These are phyloP conservation scores for Nephotettix cincticeps DNA, from an alignment of 1,140 invertebrate genomes.

Conservation along the genomic window DNA sequence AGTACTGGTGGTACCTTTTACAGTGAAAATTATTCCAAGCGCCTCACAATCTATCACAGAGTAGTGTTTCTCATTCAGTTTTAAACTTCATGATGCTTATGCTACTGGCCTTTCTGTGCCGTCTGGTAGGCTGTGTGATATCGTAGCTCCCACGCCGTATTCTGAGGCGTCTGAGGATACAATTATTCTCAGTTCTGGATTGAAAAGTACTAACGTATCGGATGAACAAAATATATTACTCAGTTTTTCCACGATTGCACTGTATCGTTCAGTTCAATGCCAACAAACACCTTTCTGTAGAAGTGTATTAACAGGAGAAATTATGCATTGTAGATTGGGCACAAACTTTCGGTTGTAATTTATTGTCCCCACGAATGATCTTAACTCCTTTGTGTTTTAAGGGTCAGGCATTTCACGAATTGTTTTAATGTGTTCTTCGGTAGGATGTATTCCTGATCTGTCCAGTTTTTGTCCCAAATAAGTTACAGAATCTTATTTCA, in stretches of 20 bases:
- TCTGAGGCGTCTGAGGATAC: neutral
- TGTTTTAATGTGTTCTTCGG: neutral
- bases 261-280: too few relatives aligned
- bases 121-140: neutral
- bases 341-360: neutral
- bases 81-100: neutral
- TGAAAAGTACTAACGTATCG: too few relatives aligned
- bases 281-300: too few relatives aligned
- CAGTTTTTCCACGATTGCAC: too few relatives aligned
- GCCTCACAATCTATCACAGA: neutral
- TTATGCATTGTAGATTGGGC: neutral
- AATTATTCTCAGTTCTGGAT: too few relatives aligned
- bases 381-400: neutral
- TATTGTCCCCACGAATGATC: neutral
- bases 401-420: neutral
- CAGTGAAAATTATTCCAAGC: neutral
- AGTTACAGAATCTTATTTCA: neutral
- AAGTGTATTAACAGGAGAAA: slow-evolving; percentile 18
- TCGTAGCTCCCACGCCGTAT: neutral
- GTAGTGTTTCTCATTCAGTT: neutral
- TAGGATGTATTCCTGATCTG: neutral
- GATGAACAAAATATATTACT: too few relatives aligned
- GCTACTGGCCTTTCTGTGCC: neutral
- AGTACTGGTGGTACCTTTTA: neutral
- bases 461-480: neutral